A percentile compares a stretch with the other conserved stretches of the same genome.
Evolutionary conservation across 2,888 invertebrate genomes (phyloP).

Genomic region (Criorhina ranunculi): DNA sequence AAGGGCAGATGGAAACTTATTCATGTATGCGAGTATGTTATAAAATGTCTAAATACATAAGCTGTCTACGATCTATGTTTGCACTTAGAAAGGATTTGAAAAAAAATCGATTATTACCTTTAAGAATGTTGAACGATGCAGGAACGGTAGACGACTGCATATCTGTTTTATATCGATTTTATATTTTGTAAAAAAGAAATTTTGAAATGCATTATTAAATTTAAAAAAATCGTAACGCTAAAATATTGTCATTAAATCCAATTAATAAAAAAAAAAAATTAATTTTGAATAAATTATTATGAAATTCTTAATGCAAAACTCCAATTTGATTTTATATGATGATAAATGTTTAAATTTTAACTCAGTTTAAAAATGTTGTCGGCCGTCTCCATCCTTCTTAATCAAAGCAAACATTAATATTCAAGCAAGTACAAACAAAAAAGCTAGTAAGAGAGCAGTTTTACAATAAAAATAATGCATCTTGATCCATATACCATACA

Average conservation of each 20-base stretch:
- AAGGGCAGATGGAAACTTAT: constrained; percentile 35
- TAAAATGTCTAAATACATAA: constrained; percentile 14
- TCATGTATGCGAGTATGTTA: constrained; percentile 13
- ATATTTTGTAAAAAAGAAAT: constrained; percentile 73
- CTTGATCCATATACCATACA: background rate
- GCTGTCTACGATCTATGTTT: constrained; percentile 55
- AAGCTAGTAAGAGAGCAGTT: background rate
- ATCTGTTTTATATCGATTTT: constrained; percentile 78
- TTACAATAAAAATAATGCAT: background rate
- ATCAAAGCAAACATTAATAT: background rate
- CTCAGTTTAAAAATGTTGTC: constrained; percentile 56
- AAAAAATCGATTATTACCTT: constrained; percentile 87
- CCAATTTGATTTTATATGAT: constrained; percentile 41
- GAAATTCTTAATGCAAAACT: constrained; percentile 40
- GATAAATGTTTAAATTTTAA: constrained; percentile 20
- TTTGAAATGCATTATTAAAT: constrained; percentile 70
- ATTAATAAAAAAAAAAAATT: constrained; percentile 49
- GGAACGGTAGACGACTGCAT: constrained; percentile 92
- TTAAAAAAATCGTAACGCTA: constrained; percentile 48
- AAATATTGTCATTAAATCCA: constrained; percentile 63
- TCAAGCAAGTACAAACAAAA: constrained; percentile 26
- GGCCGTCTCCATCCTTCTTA: constrained; percentile 67
- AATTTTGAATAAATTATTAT: constrained; percentile 47
- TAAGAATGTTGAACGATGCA: constrained; percentile 94
- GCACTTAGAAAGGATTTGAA: constrained; percentile 56